Evolutionary conservation across 2,113 vertebrate genomes (phyloP).

Genomic region (Balaeniceps rex): DNA sequence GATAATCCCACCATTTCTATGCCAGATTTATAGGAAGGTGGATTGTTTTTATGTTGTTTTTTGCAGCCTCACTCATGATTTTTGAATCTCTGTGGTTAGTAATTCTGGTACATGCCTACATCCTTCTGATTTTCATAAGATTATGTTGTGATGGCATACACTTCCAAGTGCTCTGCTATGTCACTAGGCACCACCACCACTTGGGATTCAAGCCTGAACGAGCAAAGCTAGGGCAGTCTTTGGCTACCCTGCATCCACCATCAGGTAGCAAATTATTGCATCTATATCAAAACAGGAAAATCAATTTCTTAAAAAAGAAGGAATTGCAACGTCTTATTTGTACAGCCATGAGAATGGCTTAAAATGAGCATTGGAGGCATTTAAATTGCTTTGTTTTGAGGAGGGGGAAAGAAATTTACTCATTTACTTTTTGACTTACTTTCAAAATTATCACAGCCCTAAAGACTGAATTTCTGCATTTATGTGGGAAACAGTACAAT

Average conservation of each 20-base stretch:
- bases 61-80: not conserved
- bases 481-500: not conserved
- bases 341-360: not conserved
- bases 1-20: not conserved
- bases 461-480: not conserved
- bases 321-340: not conserved
- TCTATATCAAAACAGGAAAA: not conserved
- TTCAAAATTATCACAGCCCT: not conserved
- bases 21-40: not conserved
- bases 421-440: not conserved
- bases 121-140: not conserved
- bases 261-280: not conserved
- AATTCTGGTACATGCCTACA: not conserved
- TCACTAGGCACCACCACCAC: not conserved
- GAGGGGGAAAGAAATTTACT: not conserved
- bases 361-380: not conserved
- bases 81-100: not conserved
- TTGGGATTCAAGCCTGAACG: not conserved
- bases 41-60: not conserved
- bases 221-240: not conserved
- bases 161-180: not conserved
- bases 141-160: not conserved
- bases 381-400: not conserved
- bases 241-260: not conserved
- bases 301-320: not conserved